A percentile compares a stretch with the other conserved stretches of the same genome.
Conservation (phyloP, 2,113 vertebrate genomes). For the Myotis lucifugus region DNA sequence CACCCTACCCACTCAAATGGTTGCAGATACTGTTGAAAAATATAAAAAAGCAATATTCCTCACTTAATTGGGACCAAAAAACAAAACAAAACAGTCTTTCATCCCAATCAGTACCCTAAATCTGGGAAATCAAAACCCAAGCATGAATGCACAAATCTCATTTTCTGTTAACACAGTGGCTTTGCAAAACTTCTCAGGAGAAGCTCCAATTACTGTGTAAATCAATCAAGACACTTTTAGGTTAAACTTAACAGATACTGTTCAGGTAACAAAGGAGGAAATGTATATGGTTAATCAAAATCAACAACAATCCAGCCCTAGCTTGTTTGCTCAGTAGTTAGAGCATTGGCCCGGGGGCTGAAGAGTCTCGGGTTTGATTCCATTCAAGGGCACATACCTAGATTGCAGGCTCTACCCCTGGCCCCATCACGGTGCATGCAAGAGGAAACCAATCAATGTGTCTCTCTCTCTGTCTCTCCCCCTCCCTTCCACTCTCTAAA, state of each 20-base stretch:
- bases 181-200: background rate
- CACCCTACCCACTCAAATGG: background rate
- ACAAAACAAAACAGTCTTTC: background rate
- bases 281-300: background rate
- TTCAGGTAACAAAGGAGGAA: background rate
- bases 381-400: too few relatives aligned
- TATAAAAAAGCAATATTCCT: conserved; percentile 4
- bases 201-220: background rate
- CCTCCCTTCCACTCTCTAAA: too few relatives aligned
- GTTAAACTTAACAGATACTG: background rate
- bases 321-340: too few relatives aligned
- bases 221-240: background rate
- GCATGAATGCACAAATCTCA: background rate
- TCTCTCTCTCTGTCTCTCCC: too few relatives aligned
- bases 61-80: conserved; percentile 22
- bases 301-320: background rate
- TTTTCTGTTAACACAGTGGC: background rate
- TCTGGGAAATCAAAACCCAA: background rate
- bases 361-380: too few relatives aligned
- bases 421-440: too few relatives aligned
- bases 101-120: background rate
- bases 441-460: too few relatives aligned
- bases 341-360: too few relatives aligned
- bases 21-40: conserved; percentile 36
- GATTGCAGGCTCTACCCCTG: too few relatives aligned